Evolutionary conservation across 2,888 invertebrate genomes (phyloP), one percentile per base, ranked within the genome.

Genomic region (Latrodectus elegans): DNA sequence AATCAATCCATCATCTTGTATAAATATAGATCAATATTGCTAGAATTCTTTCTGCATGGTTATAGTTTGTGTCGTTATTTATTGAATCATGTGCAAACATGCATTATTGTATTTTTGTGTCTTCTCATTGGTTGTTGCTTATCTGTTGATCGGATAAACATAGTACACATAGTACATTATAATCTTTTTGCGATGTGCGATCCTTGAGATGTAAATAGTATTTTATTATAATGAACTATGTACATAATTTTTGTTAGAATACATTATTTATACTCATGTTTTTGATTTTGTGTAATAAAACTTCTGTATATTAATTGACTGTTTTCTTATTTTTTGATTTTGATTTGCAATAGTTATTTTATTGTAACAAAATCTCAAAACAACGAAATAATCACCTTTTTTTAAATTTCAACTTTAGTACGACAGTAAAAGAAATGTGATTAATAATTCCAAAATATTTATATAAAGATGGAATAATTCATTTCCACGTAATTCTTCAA

Each of bases 111-210:
- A 60, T 15, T 60, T 60, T 60, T 60, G 12, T 9, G 60, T 15
- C n/a, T 12, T 60, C 6, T 60, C 60, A n/a, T 60, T 12, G n/a
- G n/a, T 60, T 84, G 26, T 71, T 72, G 22, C 38, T 84, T 17
- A 22, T 84, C 84, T 84, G 80, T 80, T 71, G 80, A 86, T 72
- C 80, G 65, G 76, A 71, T 70, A 55, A 64, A 4, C 49, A 26
- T 60, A 11, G 10, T n/a, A 75, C 22, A 52, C 49, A 22, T 22
- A 22, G 22, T 22, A 22, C 22, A 22, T 22, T 17, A 64, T 49
- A 26, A 26, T 12, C 49, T 26, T 65, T 49, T 38, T 51, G n/a
- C 51, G 71, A 71, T 38, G 60, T 38, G 72, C 17, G 75, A 80
- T 76, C 80, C 22, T 22, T 55, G 1, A 53, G 51, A 68, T 80